Evolutionary conservation across 2,113 vertebrate species (phyloP).

Genomic region (Lipophrys pholis): DNA sequence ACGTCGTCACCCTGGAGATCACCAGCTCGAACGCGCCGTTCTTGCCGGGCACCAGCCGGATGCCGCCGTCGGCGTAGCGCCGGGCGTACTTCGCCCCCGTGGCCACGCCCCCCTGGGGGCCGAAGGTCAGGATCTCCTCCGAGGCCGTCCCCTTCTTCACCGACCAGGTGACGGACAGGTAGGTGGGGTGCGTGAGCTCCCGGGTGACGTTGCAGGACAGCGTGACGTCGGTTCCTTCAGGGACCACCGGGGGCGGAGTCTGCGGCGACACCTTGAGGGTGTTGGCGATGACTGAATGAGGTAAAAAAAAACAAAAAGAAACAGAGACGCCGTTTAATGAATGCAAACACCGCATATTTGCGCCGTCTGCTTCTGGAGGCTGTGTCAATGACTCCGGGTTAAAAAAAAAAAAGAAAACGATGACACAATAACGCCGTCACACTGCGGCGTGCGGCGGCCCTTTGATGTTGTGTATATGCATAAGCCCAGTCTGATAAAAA

Average conservation of each 20-base stretch:
- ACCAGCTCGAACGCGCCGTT: conserved; percentile 84
- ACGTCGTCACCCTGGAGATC: conserved; percentile 77
- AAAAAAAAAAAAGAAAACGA: background rate
- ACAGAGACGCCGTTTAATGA: rapidly evolving
- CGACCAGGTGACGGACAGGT: conserved; percentile 91
- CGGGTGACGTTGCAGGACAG: conserved; percentile 85
- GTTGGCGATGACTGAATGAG: conserved; percentile 85
- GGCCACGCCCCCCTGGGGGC: conserved; percentile 84
- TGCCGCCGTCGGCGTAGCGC: conserved; percentile 85
- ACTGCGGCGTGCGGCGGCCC: no score
- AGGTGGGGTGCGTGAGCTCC: conserved; percentile 83
- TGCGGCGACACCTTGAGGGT: conserved; percentile 83
- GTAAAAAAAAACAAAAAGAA: conserved; percentile 6
- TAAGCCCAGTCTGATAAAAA: no score
- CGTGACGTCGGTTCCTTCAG: conserved; percentile 88
- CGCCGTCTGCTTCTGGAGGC: no score
- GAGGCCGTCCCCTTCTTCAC: conserved; percentile 72
- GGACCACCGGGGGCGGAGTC: conserved; percentile 71
- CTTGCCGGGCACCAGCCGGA: conserved; percentile 85
- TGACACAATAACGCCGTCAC: background rate
- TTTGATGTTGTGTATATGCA: no score
- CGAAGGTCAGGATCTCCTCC: conserved; percentile 86
- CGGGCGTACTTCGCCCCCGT: conserved; percentile 77
- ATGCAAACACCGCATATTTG: background rate
- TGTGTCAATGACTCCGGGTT: no score